Base-by-base conservation (phyloP, 2,888 invertebrate species). In the Dynastes grantii region DNA sequence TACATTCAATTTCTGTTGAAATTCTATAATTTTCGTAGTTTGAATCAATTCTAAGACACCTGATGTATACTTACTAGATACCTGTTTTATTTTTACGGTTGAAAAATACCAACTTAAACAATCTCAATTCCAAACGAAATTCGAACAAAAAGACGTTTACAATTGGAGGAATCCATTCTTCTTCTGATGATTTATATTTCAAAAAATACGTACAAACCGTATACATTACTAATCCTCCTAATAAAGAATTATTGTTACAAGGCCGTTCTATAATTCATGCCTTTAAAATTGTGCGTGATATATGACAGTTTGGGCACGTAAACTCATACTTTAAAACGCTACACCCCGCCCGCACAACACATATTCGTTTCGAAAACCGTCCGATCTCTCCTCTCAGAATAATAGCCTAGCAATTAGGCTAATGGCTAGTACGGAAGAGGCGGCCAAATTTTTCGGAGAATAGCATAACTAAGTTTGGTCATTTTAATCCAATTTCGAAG, bases 361-460 rank as follows among this genome's bases (percentile, higher is more conserved):
- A 45, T 16, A 75, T 37, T 63, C 73, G 22, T 63, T 75, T 61
- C 61, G 29, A 61, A 75, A 75, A 61, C 49, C 61, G 49, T 71
- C 16, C 40, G n/a, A n/a, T 40, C 27, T 75, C 73, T 29, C 16
- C 58, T 75, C 73, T 75, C 73, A 13, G 22, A 75, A 75, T 75
- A 75, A 75, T 75, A 75, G 73, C 73, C n/a, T 27, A 55, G 78
- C 78, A 78, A 78, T 78, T 78, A 78, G 78, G 71, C 73, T 78
- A 78, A 78, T 78, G 73, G 78, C 73, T 63, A 71, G 73, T 77
- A 68, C 68, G 73, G 65, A 78, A 64, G 55, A 78, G 71, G 67
- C 55, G 76, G 76, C 65, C 76, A 71, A 78, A 78, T 78, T 78
- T 78, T 78, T 78, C 73, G 65, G 78, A 73, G 68, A 68, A 55